Conservation (phyloP, 2,113 vertebrate species). For the Microcebus ravelobensis region DNA sequence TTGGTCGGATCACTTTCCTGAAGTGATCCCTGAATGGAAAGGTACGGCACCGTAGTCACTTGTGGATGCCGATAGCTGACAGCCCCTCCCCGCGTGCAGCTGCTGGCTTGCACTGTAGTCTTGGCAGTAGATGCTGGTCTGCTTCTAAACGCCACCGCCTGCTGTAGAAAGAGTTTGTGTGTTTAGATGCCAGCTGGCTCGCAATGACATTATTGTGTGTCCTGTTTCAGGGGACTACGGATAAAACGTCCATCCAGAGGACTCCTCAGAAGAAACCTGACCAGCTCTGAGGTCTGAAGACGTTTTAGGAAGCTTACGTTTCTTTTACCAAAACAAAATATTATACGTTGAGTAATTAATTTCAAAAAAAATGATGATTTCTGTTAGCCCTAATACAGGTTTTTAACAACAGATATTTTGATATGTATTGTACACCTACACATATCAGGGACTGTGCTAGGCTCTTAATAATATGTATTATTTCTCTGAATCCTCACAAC, state of each 20-base stretch:
- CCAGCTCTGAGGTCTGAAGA: constrained; percentile 67
- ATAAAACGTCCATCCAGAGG: constrained; percentile 49
- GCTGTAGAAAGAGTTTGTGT: constrained; percentile 46
- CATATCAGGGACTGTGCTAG: neutral
- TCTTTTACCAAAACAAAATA: constrained; percentile 45
- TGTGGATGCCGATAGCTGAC: neutral
- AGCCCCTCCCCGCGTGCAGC: neutral
- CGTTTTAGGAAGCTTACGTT: constrained; percentile 64
- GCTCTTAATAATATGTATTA: neutral
- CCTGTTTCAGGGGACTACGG: constrained; percentile 72
- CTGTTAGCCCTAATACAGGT: neutral
- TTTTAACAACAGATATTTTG: constrained; percentile 44
- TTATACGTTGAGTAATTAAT: neutral
- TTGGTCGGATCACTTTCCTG: neutral
- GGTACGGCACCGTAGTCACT: constrained; percentile 21
- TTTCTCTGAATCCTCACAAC: neutral
- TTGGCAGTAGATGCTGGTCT: constrained; percentile 15
- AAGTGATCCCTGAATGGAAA: constrained; percentile 23
- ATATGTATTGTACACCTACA: neutral
- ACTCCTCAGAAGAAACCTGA: constrained; percentile 47
- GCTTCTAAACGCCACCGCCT: constrained; percentile 47
- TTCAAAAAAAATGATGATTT: constrained; percentile 4
- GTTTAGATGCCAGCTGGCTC: neutral
- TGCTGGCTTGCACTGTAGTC: constrained; percentile 30
- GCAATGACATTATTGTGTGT: constrained; percentile 35